A percentile compares a stretch with the other conserved stretches of the same genome.
Evolutionary conservation across 2,888 invertebrate genomes (phyloP).

Genomic region (Netelia inedita): DNA sequence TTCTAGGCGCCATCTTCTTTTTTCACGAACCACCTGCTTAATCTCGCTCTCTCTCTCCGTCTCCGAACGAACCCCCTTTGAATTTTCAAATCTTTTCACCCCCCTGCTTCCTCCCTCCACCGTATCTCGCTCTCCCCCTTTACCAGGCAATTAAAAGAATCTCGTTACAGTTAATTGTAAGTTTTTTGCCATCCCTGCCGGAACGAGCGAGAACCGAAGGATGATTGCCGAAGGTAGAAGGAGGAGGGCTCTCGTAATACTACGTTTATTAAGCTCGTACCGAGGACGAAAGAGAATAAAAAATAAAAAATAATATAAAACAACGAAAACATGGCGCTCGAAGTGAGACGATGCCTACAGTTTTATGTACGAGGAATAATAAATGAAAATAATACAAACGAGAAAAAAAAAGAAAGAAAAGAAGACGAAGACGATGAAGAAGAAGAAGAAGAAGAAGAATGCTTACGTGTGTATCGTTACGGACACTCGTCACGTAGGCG

Average conservation of each 20-base stretch:
- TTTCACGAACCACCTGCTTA: neutral
- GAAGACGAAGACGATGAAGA: conserved; percentile 27
- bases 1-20: neutral
- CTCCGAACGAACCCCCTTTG: conserved; percentile 1
- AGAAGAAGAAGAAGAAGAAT: conserved; percentile 2
- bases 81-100: conserved; percentile 5
- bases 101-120: neutral
- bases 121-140: neutral
- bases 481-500: conserved; percentile 73
- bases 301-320: neutral
- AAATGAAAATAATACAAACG: conserved; percentile 23
- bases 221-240: conserved; percentile 31
- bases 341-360: conserved; percentile 26
- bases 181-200: conserved; percentile 9
- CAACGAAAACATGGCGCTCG: conserved; percentile 5
- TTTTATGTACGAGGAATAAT: conserved; percentile 48
- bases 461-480: conserved; percentile 50
- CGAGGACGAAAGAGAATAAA: conserved; percentile 25
- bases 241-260: neutral
- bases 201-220: conserved; percentile 12
- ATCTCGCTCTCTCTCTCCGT: neutral
- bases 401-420: conserved; percentile 24
- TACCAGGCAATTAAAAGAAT: conserved; percentile 47
- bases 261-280: neutral
- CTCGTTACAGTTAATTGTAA: conserved; percentile 46